Conservation (phyloP, 2,888 invertebrate species). For the Caenorhabditis japonica region DNA sequence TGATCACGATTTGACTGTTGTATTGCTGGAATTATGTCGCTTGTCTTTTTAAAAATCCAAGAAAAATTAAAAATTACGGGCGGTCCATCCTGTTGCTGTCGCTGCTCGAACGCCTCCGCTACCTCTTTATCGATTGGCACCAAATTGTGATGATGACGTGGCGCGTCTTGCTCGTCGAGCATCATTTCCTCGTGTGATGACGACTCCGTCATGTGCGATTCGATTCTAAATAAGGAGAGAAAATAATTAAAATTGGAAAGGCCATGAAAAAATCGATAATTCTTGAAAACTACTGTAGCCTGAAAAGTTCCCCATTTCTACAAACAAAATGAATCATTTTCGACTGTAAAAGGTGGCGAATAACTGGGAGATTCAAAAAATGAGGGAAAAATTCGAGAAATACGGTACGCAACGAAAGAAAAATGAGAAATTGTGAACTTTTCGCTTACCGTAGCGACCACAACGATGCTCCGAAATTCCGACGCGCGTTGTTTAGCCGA, state of each 20-base stretch:
- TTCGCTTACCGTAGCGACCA: slow-evolving; percentile 27
- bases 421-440: neutral
- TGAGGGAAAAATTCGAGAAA: too few species aligned
- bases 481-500: slow-evolving; percentile 27
- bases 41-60: too few species aligned
- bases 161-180: slow-evolving; percentile 15
- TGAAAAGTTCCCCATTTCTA: too few species aligned
- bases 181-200: slow-evolving; percentile 21
- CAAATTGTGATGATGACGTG: neutral
- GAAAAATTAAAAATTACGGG: too few species aligned
- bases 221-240: neutral
- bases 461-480: too few species aligned
- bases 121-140: slow-evolving; percentile 11
- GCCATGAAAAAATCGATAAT: slow-evolving; percentile 20
- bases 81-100: slow-evolving; percentile 1
- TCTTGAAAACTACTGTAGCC: slow-evolving; percentile 23
- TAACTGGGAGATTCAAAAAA: neutral
- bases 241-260: neutral
- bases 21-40: too few species aligned
- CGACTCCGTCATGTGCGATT: slow-evolving; percentile 25
- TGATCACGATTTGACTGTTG: too few species aligned
- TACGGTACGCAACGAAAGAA: slow-evolving; percentile 5
- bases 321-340: too few species aligned
- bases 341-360: too few species aligned
- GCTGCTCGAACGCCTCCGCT: slow-evolving; percentile 1